These are phyloP conservation scores for Biston betularia DNA, from an alignment of 2,888 invertebrate species.

Conservation along the genomic window DNA sequence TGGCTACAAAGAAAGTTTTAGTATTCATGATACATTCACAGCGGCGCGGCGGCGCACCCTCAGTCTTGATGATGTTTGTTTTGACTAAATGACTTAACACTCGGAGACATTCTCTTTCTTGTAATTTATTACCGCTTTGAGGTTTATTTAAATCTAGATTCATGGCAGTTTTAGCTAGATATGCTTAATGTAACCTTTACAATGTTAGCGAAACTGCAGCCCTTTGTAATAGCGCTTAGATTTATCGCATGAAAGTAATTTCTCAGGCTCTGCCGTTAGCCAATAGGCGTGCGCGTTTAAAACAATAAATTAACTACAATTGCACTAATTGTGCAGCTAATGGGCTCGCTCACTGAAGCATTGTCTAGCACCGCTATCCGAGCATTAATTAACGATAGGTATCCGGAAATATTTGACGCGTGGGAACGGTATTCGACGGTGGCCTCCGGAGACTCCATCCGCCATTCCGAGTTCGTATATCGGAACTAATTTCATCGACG, in stretches of 20 bases:
- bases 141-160: constrained; percentile 23
- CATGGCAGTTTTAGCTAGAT: constrained; percentile 10
- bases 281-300: constrained; percentile 53
- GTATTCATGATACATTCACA: constrained; percentile 21
- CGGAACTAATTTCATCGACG: constrained; percentile 50
- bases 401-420: constrained; percentile 70
- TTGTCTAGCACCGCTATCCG: constrained; percentile 74
- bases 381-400: constrained; percentile 66
- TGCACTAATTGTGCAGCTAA: constrained; percentile 84
- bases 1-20: constrained; percentile 32
- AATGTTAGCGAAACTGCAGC: constrained; percentile 29
- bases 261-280: constrained; percentile 40
- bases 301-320: constrained; percentile 83
- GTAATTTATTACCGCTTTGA: constrained; percentile 11
- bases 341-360: constrained; percentile 73
- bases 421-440: constrained; percentile 64
- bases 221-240: constrained; percentile 41
- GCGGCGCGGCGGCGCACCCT: constrained; percentile 11
- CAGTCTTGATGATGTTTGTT: constrained; percentile 32
- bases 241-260: constrained; percentile 40
- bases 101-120: constrained; percentile 17
- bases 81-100: constrained; percentile 29
- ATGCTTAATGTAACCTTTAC: constrained; percentile 28
- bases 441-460: constrained; percentile 41
- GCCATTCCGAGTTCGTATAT: constrained; percentile 49